A percentile compares a stretch with the other conserved stretches of the same genome.
Conservation (phyloP, 2,888 invertebrate species). For the Ochropleura leucogaster region DNA sequence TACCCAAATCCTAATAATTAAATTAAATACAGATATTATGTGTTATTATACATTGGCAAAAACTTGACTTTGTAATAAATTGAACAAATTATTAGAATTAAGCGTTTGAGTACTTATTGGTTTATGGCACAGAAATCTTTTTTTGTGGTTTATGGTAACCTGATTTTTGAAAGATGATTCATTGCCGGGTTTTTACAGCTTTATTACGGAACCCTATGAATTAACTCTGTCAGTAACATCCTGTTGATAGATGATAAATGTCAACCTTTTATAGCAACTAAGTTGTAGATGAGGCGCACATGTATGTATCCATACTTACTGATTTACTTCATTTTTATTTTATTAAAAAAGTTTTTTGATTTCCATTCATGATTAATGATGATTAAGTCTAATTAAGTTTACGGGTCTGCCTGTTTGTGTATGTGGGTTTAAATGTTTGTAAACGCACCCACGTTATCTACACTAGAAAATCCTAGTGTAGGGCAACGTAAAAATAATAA, state of each 20-base stretch:
- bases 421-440: no score
- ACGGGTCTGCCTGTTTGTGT: no score
- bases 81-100: not conserved
- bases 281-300: constrained; percentile 2
- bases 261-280: constrained; percentile 36
- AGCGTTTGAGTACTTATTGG: not conserved
- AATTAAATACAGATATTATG: not conserved
- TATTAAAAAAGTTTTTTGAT: not conserved
- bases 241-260: constrained; percentile 56
- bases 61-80: constrained; percentile 21
- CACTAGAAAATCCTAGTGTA: no score
- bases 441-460: no score
- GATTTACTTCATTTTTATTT: constrained; percentile 5
- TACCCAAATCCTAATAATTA: not conserved
- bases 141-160: not conserved
- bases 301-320: not conserved
- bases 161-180: constrained; percentile 39
- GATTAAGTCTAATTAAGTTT: not conserved
- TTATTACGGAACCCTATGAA: constrained; percentile 53
- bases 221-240: constrained; percentile 55
- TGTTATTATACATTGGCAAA: not conserved
- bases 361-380: not conserved
- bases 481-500: no score
- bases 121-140: not conserved
- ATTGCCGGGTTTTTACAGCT: constrained; percentile 35